Evolutionary conservation across 2,888 invertebrate species (phyloP).

Genomic region (Tetanocera ferruginea): DNA sequence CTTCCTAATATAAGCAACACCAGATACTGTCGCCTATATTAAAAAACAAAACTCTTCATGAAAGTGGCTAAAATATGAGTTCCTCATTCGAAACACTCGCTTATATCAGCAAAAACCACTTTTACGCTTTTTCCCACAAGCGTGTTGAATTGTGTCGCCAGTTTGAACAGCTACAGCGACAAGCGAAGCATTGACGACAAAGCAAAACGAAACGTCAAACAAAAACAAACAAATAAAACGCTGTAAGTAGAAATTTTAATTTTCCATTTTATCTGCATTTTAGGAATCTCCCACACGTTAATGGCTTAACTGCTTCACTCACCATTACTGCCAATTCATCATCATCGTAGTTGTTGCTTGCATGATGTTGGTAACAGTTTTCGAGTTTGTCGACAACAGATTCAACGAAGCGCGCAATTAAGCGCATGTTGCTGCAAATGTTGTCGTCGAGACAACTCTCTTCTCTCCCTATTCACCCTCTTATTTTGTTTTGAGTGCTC

Average conservation of each 20-base stretch:
- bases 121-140: no score
- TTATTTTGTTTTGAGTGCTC: not conserved
- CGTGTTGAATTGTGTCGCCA: no score
- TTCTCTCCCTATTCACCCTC: not conserved
- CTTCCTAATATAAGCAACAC: not conserved
- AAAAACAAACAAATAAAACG: not conserved
- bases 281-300: slow-evolving; percentile 18
- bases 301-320: slow-evolving; percentile 4
- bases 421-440: slow-evolving; percentile 13
- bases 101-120: no score
- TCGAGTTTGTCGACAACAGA: not conserved
- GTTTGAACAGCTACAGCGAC: not conserved
- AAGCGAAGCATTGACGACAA: not conserved
- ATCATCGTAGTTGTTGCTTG: not conserved
- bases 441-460: not conserved
- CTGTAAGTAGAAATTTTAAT: not conserved
- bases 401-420: slow-evolving; percentile 13
- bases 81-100: not conserved
- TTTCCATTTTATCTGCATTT: not conserved
- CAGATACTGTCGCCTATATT: not conserved
- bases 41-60: not conserved
- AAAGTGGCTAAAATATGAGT: not conserved
- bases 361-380: not conserved
- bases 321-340: slow-evolving; percentile 15
- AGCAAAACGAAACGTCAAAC: not conserved